Conservation (phyloP, 2,113 vertebrate species). For the Nematolebias whitei region DNA sequence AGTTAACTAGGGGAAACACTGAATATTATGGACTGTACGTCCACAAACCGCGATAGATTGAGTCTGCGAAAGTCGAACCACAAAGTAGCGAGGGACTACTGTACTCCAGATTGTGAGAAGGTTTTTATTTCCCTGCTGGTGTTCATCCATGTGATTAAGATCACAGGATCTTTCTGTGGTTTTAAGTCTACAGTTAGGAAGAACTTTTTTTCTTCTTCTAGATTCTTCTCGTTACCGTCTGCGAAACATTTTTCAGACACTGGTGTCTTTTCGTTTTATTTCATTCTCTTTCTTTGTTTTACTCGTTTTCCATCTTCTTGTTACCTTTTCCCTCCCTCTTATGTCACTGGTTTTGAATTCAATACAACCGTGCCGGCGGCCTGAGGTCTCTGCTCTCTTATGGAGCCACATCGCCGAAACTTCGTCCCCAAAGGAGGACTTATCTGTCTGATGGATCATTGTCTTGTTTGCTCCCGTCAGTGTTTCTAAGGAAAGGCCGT, state of each 20-base stretch:
- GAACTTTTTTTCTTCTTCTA: not conserved
- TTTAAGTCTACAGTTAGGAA: not conserved
- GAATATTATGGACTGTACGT: too few species aligned
- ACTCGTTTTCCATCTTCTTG: not conserved
- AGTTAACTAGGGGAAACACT: too few species aligned
- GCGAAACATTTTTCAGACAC: not conserved
- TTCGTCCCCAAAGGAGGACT: slow-evolving; percentile 6
- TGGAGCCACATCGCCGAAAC: not conserved
- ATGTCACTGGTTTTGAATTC: too few species aligned
- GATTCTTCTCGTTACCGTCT: not conserved
- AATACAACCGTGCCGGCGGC: too few species aligned
- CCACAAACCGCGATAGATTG: too few species aligned
- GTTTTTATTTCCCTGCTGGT: slow-evolving; percentile 30
- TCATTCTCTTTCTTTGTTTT: too few species aligned
- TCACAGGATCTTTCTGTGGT: slow-evolving; percentile 38
- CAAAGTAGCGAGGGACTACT: too few species aligned
- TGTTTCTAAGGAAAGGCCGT: slow-evolving; percentile 17
- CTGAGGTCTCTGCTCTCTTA: slow-evolving; percentile 1
- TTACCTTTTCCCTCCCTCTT: not conserved
- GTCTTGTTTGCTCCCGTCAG: slow-evolving; percentile 7
- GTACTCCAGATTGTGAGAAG: not conserved
- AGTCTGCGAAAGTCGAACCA: too few species aligned
- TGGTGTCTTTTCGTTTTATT: not conserved
- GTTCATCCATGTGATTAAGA: slow-evolving; percentile 32
- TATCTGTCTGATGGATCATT: slow-evolving; percentile 9